These are phyloP conservation scores for Falco rusticolus DNA, from an alignment of 2,797 vertebrate genomes.

Conservation along the genomic window DNA sequence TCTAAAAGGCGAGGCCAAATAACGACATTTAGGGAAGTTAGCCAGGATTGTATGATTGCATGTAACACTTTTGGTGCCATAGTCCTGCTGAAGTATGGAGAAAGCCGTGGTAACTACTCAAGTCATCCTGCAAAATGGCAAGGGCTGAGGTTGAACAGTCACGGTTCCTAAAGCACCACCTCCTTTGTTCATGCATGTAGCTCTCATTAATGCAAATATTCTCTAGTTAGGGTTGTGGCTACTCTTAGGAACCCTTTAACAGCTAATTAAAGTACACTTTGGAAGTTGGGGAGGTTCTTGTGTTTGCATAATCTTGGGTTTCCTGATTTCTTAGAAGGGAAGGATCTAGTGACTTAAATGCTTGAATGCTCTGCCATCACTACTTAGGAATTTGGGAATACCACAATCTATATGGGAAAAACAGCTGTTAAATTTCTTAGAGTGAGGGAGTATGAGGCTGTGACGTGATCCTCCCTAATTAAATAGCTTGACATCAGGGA, in stretches of 20 bases:
- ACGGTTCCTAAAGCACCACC: background rate
- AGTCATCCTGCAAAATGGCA: background rate
- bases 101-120: background rate
- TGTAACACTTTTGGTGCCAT: background rate
- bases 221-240: background rate
- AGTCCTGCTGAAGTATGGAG: background rate
- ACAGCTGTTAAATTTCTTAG: conserved; percentile 50
- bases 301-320: conserved; percentile 8
- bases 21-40: background rate
- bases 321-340: conserved; percentile 46
- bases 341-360: background rate
- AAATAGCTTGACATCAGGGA: conserved; percentile 4
- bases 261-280: background rate
- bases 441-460: conserved; percentile 28
- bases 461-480: conserved; percentile 40
- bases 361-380: background rate
- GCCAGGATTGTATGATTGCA: background rate
- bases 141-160: background rate
- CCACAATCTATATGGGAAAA: conserved; percentile 1
- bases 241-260: background rate
- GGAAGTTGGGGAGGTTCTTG: background rate
- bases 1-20: background rate
- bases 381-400: conserved; percentile 43
- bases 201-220: background rate
- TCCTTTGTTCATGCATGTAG: background rate